phyloP scores from a whole-genome alignment of 2,113 vertebrate genomes.

The Hypocryptadius cinnamomeus region DNA sequence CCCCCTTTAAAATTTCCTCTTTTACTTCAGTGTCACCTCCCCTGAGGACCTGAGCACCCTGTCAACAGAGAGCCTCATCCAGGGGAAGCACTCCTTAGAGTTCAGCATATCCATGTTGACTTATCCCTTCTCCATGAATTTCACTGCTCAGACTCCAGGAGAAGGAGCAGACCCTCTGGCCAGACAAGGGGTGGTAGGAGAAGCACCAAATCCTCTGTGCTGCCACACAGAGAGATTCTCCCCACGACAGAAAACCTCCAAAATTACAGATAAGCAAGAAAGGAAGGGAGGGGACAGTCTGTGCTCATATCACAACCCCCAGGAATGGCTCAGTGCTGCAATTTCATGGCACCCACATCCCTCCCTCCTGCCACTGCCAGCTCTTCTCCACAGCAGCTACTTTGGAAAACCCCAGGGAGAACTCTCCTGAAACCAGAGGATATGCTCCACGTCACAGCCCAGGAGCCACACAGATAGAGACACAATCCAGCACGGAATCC shows the following conservation, averaged over 20 bases:
- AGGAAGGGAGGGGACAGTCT: background rate
- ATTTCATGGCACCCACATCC: background rate
- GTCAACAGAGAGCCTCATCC: background rate
- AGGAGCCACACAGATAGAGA: background rate
- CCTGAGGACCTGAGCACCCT: accelerated
- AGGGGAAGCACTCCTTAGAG: background rate
- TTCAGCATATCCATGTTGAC: background rate
- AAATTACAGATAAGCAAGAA: background rate
- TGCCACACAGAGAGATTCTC: accelerated
- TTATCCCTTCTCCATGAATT: background rate
- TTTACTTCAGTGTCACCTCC: background rate
- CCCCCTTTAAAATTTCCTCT: background rate
- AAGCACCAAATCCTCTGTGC: background rate
- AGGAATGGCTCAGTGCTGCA: background rate
- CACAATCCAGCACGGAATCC: background rate
- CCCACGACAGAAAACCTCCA: accelerated
- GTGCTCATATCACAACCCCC: background rate
- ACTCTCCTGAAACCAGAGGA: background rate
- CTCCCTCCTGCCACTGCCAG: background rate
- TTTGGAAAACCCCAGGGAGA: background rate
- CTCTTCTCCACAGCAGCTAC: background rate
- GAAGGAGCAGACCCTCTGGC: background rate
- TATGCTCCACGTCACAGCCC: background rate
- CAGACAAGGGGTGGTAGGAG: background rate
- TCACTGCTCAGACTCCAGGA: background rate